These are phyloP conservation scores for Sipunculus nudus DNA, from an alignment of 2,888 invertebrate genomes.

Conservation along the genomic window DNA sequence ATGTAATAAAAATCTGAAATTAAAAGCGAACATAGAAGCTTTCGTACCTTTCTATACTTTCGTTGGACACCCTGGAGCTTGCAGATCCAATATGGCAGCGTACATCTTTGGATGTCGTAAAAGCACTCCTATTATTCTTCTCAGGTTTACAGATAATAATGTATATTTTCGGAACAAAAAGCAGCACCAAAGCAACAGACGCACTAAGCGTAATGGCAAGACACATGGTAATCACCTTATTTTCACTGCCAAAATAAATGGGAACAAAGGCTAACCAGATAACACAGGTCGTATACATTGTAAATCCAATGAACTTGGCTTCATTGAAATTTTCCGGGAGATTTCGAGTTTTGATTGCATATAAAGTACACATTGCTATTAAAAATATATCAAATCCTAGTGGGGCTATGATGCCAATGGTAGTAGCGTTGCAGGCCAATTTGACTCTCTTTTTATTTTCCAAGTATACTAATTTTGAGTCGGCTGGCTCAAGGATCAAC, in stretches of 20 bases:
- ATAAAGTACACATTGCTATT: slow-evolving; percentile 86
- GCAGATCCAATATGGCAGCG: slow-evolving; percentile 74
- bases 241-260: slow-evolving; percentile 88
- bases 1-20: too few species aligned
- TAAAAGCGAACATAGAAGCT: too few species aligned
- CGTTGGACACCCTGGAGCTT: slow-evolving; percentile 47
- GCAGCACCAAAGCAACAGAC: slow-evolving; percentile 76
- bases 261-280: slow-evolving; percentile 99
- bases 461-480: slow-evolving; percentile 68
- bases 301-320: slow-evolving; percentile 81
- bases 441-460: slow-evolving; percentile 69
- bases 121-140: slow-evolving; percentile 79
- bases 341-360: slow-evolving; percentile 82
- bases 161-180: slow-evolving; percentile 81
- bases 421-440: slow-evolving; percentile 74
- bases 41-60: slow-evolving; percentile 55
- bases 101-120: slow-evolving; percentile 79
- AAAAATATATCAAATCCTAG: slow-evolving; percentile 78
- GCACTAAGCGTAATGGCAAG: slow-evolving; percentile 80
- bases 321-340: slow-evolving; percentile 98
- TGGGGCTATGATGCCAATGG: slow-evolving; percentile 78
- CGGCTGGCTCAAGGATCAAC: slow-evolving; percentile 73
- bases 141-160: slow-evolving; percentile 80
- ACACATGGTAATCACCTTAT: slow-evolving; percentile 71
- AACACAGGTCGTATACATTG: slow-evolving; percentile 98